Evolutionary conservation across 2,888 invertebrate species (phyloP), one percentile per base, ranked within the genome.

Genomic region (Phrixothrix hirtus): DNA sequence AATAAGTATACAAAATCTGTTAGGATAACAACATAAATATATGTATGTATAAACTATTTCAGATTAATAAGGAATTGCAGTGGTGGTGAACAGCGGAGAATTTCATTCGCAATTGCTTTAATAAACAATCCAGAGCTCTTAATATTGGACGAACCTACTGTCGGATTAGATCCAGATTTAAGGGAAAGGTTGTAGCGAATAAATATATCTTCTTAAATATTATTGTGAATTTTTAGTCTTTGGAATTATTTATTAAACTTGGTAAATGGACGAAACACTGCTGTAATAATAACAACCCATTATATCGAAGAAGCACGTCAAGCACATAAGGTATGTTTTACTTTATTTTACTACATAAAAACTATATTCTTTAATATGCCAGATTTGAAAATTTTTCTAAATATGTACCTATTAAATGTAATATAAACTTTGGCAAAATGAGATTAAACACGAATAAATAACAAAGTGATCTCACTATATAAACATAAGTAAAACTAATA

Each of bases 251-350:
- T 95, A 21, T 25, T 52, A 11, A 84, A 87, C 53, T 78, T 91
- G 45, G 85, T 92, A 0, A 77, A 81, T 56, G 81, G 81, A 61
- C 80, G 83, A 32, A 85, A 87, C 21, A 84, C 86, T 51, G 88
- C 95, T 4, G 88, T 95, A 42, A 87, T 95, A 50, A 92, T 95
- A 48, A 95, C 95, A 0, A 95, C 95, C 9, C 95, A 95, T 77
- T 95, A 95, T 69, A 94, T 95, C 52, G 95, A 95, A 71, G 95
- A 95, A 77, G 89, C 94, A 1, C 85, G 85, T 67, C 86, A 88
- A 70, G 90, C 92, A 1, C 82, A 89, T 70, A 83, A 81, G 76
- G 92, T 92, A 77, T n/a, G n/a, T n/a, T n/a, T n/a, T n/a, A n/a
- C n/a, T n/a, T n/a, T n/a, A n/a, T n/a, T n/a, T n/a, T n/a, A n/a